Base-by-base conservation (phyloP, 2,888 invertebrate genomes). In the Gymnoscelis rufifasciata region DNA sequence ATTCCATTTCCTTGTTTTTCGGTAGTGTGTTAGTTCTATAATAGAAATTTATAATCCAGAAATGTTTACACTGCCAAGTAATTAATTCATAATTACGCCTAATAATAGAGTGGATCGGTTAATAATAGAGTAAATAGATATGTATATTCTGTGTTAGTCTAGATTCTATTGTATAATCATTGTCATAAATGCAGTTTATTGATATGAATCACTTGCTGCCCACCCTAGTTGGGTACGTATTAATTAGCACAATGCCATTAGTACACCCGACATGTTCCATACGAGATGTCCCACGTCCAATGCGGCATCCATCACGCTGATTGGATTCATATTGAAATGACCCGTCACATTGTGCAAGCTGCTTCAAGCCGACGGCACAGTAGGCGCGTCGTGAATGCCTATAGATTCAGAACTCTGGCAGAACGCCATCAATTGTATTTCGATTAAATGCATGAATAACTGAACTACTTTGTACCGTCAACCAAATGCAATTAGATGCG, bases 291-390 rank as follows among this genome's bases (percentile, higher is more conserved):
- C 57, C 51, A 48, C 56, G 60, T 52, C 47, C 45, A 39, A 43
- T 51, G 45, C 46, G 28, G 59, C 67, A 64, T 78, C 70, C 75
- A 78, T 82, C 78, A 71, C 51, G 61, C 66, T 77, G 78, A 83
- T 84, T 82, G 81, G 75, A 68, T 77, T 72, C 71, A 74, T 73
- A 78, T 79, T 77, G 78, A 71, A 78, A 70, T 68, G 68, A 70
- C 68, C 68, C 56, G 60, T 57, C 62, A 65, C 62, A 66, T 69
- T 74, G 74, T 71, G 56, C 55, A 60, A 59, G 56, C 19, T 35
- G 19, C 10, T 7, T 35, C 7, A 35, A 7, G 35, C 19, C 19
- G 35, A 19, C 1, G 19, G 15, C 19, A 35, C 35, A 35, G 19
- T 35, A 35, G 10, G 19, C 10, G n/a, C n/a, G 7, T 8, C 19